Evolutionary conservation across 2,888 invertebrate genomes (phyloP).

Genomic region (Synanthedon tipuliformis): DNA sequence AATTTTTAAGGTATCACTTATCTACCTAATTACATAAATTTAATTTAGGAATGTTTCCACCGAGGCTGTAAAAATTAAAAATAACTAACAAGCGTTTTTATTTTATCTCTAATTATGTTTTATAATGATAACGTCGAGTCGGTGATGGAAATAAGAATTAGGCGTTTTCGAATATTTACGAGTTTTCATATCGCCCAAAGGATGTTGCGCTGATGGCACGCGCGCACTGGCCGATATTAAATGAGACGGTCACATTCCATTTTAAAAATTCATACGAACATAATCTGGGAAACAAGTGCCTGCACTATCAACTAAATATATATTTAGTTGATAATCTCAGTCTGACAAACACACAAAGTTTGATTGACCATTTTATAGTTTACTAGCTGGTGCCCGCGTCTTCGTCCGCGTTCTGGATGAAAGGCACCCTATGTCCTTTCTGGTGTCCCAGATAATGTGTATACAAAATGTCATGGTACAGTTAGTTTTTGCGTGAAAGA

Average conservation of each 20-base stretch:
- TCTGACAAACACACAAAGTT: too few relatives aligned
- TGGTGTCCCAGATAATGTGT: too few relatives aligned
- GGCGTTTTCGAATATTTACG: conserved; percentile 44
- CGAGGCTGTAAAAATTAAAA: neutral
- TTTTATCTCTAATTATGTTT: neutral
- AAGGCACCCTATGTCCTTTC: too few relatives aligned
- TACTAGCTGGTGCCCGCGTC: too few relatives aligned
- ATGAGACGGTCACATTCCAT: conserved; percentile 34
- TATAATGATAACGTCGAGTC: neutral
- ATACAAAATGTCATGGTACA: too few relatives aligned
- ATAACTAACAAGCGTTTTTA: neutral
- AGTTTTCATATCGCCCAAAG: conserved; percentile 28
- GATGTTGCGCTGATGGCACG: conserved; percentile 26
- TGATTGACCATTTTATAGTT: too few relatives aligned
- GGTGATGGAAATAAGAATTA: conserved; percentile 28
- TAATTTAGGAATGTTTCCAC: conserved; percentile 22
- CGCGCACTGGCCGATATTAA: conserved; percentile 34
- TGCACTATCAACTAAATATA: too few relatives aligned
- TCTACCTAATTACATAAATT: conserved; percentile 4
- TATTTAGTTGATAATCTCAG: too few relatives aligned
- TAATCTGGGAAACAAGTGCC: too few relatives aligned
- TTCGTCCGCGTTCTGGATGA: too few relatives aligned
- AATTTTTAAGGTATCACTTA: too few relatives aligned
- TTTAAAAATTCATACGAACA: conserved; percentile 24
- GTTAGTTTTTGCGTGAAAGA: too few relatives aligned